These are phyloP conservation scores for Agrochola macilenta DNA, from an alignment of 2,888 invertebrate genomes.

Conservation along the genomic window DNA sequence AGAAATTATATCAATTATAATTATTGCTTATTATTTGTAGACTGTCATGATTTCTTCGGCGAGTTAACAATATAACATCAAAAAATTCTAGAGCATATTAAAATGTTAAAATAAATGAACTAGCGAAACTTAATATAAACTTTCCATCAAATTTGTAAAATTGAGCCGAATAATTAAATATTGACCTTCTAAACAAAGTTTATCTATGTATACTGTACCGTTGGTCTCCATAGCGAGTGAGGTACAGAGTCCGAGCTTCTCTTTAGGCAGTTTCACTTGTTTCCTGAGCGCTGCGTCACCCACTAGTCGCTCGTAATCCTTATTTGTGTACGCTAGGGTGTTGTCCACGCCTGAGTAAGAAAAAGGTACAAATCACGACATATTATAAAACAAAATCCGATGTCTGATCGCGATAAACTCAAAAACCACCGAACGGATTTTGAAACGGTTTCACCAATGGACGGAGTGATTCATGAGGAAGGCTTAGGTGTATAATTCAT, in stretches of 20 bases:
- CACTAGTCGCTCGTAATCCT: conserved; percentile 92
- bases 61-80: background rate
- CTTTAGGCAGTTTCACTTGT: conserved; percentile 94
- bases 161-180: background rate
- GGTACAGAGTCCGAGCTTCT: conserved; percentile 94
- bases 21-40: no score
- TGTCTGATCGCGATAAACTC: no score
- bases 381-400: no score
- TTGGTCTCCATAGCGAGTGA: conserved; percentile 96
- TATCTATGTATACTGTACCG: conserved; percentile 73
- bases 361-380: background rate
- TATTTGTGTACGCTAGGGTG: conserved; percentile 94
- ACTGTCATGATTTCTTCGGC: background rate
- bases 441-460: no score
- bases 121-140: background rate
- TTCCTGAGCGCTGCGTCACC: conserved; percentile 94
- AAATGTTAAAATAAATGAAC: background rate
- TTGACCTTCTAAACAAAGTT: background rate
- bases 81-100: background rate
- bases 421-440: no score
- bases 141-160: background rate
- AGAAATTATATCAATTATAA: no score
- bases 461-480: no score
- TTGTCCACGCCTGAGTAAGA: conserved; percentile 93
- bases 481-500: no score